Percentiles rank a stretch among this genome's conserved stretches.
phyloP scores from a whole-genome alignment of 2,888 invertebrate species.

The Sclerodermus sp. region DNA sequence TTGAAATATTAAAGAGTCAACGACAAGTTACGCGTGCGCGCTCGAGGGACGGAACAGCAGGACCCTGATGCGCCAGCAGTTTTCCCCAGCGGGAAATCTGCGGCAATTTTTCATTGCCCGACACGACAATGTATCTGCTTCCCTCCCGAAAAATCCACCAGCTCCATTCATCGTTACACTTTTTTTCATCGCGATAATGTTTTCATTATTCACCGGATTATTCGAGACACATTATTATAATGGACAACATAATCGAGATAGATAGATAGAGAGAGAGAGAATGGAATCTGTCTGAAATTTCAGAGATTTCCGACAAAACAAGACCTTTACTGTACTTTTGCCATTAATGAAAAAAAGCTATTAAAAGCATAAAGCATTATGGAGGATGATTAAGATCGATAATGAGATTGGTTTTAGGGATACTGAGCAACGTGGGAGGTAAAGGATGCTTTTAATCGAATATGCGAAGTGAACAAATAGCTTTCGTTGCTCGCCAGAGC shows the following conservation, averaged over 20 bases:
- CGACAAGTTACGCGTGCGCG: neutral
- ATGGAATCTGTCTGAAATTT: too few relatives aligned
- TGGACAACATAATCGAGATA: conserved; percentile 1
- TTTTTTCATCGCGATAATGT: conserved; percentile 35
- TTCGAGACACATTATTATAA: conserved; percentile 19
- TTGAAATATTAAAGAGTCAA: too few relatives aligned
- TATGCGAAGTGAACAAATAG: conserved; percentile 29
- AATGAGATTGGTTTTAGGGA: too few relatives aligned
- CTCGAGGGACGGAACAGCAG: neutral
- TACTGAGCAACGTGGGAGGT: neutral
- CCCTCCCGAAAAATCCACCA: conserved; percentile 27
- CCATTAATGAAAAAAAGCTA: too few relatives aligned
- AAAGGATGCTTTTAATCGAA: conserved; percentile 27
- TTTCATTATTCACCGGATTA: conserved; percentile 42
- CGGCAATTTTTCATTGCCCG: conserved; percentile 42
- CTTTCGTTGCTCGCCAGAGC: neutral
- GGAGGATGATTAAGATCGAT: too few relatives aligned
- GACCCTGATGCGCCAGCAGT: conserved; percentile 22
- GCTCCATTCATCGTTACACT: neutral
- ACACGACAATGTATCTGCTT: conserved; percentile 40
- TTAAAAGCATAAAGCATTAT: too few relatives aligned
- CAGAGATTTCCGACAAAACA: too few relatives aligned
- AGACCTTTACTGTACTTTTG: too few relatives aligned
- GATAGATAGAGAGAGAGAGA: too few relatives aligned
- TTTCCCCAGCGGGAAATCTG: conserved; percentile 40